Base-by-base conservation (phyloP, 1,140 invertebrate species). In the Magallana gigas region DNA sequence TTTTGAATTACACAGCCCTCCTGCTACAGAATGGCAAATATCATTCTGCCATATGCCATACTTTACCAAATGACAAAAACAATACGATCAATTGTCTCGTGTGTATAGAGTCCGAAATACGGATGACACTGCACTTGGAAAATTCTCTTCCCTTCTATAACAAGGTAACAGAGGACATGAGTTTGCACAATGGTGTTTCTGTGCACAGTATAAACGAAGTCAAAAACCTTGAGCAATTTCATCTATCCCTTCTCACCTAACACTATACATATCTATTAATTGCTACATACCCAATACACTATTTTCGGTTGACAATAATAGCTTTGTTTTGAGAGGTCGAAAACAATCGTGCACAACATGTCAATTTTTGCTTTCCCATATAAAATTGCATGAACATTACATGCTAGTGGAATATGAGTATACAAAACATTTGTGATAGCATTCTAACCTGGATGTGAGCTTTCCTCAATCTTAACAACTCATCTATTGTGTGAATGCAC, bases 351-450 rank as follows among this genome's bases (percentile, higher is more conserved):
- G 60, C 29, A 76, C 68, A 48, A 76, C 68, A 76, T 76, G 68
- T 36, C 68, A 76, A 76, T 76, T 76, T 76, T 76, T 29, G 36
- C 23, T 76, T 76, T 23, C 18, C 68, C 23, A 76, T 76, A 29
- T 76, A 76, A 76, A 29, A 76, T 76, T 76, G 68, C 68, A 16
- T 76, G 23, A 29, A 76, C 23, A 76, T 76, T 76, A 76, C 68
- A 76, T 76, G 68, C 68, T 76, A 12, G 11, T 36, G 68, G 68
- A 76, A 76, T 76, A 8, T 9, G 68, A 76, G 68, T 76, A 76
- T 76, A 76, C 68, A 76, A 76, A 29, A 12, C 23, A 76, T 76
- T 76, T 76, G 68, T 76, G 68, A 76, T 76, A 76, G 68, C 68
- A 18, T 29, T 18, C 11, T 71, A 71, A 71, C 68, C 68, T 71